phyloP scores from a whole-genome alignment of 2,888 invertebrate genomes.

The Drosophila quasianomalipes region DNA sequence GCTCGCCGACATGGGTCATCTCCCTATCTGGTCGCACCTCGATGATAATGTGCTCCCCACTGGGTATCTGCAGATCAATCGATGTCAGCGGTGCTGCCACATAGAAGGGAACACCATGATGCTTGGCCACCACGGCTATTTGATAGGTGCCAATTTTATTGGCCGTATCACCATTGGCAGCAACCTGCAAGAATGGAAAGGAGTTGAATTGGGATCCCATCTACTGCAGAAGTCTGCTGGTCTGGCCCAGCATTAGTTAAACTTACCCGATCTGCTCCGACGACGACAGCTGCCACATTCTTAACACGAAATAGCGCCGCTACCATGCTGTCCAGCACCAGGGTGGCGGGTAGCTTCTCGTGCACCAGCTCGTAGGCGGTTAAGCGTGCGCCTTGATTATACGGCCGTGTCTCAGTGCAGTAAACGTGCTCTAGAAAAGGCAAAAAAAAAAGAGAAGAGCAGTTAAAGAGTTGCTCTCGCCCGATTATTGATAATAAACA shows the following conservation, averaged over 20 bases:
- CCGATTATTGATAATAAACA: background rate
- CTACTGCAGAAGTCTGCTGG: background rate
- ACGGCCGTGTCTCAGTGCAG: constrained; percentile 99
- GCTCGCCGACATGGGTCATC: constrained; percentile 95
- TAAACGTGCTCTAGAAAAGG: constrained; percentile 91
- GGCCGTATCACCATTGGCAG: constrained; percentile 98
- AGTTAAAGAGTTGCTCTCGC: background rate
- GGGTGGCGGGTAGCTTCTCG: constrained; percentile 95
- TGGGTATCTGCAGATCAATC: constrained; percentile 92
- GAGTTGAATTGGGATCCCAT: background rate
- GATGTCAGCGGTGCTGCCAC: constrained; percentile 97
- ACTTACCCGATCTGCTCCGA: constrained; percentile 96
- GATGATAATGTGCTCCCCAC: constrained; percentile 95
- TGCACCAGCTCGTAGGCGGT: constrained; percentile 98
- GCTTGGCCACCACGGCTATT: constrained; percentile 95
- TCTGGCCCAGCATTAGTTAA: background rate
- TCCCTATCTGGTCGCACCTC: constrained; percentile 97
- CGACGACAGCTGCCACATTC: constrained; percentile 96
- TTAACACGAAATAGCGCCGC: constrained; percentile 94
- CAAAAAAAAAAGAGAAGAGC: background rate
- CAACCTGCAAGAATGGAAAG: constrained; percentile 87
- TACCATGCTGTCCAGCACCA: constrained; percentile 98
- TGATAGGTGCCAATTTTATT: constrained; percentile 99
- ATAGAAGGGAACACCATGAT: constrained; percentile 97
- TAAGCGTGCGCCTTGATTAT: constrained; percentile 97